These are phyloP conservation scores for Diorhabda carinulata DNA, from an alignment of 1,140 invertebrate genomes.

Conservation along the genomic window DNA sequence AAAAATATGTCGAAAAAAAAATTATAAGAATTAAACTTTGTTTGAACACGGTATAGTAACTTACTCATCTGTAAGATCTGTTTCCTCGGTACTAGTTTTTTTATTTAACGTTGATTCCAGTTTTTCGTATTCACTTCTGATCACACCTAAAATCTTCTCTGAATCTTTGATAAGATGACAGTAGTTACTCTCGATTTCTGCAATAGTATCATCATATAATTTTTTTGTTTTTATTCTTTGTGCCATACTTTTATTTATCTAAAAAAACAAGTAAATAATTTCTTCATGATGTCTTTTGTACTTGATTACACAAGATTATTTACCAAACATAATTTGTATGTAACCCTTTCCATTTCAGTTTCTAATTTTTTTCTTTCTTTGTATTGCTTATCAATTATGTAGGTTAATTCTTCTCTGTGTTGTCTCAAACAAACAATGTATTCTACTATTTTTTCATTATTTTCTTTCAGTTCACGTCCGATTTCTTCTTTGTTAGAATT, in stretches of 20 bases:
- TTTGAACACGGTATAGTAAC: too few species aligned
- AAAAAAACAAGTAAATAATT: constrained; percentile 7
- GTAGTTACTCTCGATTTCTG: constrained; percentile 35
- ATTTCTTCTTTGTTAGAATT: constrained; percentile 16
- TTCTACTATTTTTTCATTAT: constrained; percentile 36
- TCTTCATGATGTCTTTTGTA: background rate
- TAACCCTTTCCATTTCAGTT: constrained; percentile 35
- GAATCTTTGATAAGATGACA: constrained; percentile 32
- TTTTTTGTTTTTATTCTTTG: constrained; percentile 33
- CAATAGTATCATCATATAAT: constrained; percentile 36
- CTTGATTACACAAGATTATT: background rate
- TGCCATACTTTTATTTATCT: constrained; percentile 39
- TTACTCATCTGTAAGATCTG: background rate
- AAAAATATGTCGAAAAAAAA: too few species aligned
- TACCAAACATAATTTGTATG: constrained; percentile 38
- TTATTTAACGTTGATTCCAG: constrained; percentile 39
- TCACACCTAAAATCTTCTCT: constrained; percentile 19
- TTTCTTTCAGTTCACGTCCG: constrained; percentile 29
- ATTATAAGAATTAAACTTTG: too few species aligned
- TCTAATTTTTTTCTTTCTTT: constrained; percentile 32
- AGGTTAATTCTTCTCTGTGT: constrained; percentile 32
- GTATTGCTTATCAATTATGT: constrained; percentile 37
- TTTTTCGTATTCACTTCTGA: constrained; percentile 26
- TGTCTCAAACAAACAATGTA: constrained; percentile 31
- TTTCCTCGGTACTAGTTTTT: constrained; percentile 34